A percentile compares a stretch with the other conserved stretches of the same genome.
phyloP scores from a whole-genome alignment of 2,797 vertebrate species.

The Parauchenoglanis punctatus region DNA sequence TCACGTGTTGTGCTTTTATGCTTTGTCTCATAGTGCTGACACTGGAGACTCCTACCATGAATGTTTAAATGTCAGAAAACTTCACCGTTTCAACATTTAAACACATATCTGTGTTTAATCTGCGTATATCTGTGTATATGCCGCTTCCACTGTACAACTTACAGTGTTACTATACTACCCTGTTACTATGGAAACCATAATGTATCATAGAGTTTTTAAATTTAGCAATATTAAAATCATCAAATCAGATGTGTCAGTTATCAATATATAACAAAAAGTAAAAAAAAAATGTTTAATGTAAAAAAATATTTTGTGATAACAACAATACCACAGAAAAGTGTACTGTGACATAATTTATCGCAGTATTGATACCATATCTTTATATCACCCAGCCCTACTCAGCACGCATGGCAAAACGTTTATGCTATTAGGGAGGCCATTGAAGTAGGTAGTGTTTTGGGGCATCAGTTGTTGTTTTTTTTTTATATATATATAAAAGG shows the following conservation, averaged over 20 bases:
- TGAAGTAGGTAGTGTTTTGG: no score
- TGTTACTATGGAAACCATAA: background rate
- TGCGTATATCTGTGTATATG: background rate
- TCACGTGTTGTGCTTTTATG: background rate
- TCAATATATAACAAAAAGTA: background rate
- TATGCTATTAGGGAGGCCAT: background rate
- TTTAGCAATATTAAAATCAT: background rate
- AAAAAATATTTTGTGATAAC: background rate
- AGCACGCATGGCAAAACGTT: no score
- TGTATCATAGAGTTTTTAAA: background rate
- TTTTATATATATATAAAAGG: no score
- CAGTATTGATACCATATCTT: background rate
- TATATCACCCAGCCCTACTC: background rate
- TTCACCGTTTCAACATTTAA: background rate
- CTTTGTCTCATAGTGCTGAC: background rate
- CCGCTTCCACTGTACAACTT: background rate
- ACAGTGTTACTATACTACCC: background rate
- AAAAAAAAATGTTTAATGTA: background rate
- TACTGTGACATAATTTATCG: background rate
- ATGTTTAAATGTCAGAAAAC: background rate
- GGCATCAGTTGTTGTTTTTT: no score
- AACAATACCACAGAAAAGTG: background rate
- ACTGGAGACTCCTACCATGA: background rate
- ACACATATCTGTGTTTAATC: background rate
- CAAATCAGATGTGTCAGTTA: background rate